These are phyloP conservation scores for Perizoma affinitatum DNA, from an alignment of 2,888 invertebrate species.

Conservation along the genomic window DNA sequence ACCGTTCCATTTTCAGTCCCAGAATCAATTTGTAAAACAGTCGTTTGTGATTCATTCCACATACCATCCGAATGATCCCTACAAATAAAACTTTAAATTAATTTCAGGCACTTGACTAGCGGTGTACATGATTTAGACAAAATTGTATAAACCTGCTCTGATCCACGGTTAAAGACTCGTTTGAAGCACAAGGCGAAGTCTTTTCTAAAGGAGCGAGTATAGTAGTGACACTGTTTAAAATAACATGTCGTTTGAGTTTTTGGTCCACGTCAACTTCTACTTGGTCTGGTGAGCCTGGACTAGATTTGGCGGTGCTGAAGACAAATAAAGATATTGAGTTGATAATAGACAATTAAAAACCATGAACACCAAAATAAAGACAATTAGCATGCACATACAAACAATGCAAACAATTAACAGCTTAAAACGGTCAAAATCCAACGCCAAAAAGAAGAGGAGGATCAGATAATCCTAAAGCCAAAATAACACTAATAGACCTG, in stretches of 20 bases:
- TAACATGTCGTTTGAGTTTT: constrained; percentile 60
- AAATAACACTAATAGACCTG: no score
- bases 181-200: constrained; percentile 90
- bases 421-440: no score
- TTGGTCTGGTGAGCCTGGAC: constrained; percentile 86
- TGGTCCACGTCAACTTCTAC: constrained; percentile 55
- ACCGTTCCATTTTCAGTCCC: constrained; percentile 87
- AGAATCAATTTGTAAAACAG: constrained; percentile 90
- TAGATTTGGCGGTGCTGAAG: constrained; percentile 85
- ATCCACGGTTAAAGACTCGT: constrained; percentile 92
- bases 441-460: no score
- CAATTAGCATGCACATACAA: constrained; percentile 21
- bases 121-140: neutral
- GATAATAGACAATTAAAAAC: neutral
- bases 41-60: constrained; percentile 95
- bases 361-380: constrained; percentile 6
- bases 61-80: constrained; percentile 94
- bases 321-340: constrained; percentile 12
- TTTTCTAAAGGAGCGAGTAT: constrained; percentile 78
- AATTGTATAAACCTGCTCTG: constrained; percentile 74
- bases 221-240: constrained; percentile 64
- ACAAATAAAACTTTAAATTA: constrained; percentile 35
- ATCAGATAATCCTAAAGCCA: no score
- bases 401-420: constrained; percentile 1
- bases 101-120: constrained; percentile 9